Evolutionary conservation across 2,797 vertebrate species (phyloP).

Genomic region (Sebastes steindachneri): DNA sequence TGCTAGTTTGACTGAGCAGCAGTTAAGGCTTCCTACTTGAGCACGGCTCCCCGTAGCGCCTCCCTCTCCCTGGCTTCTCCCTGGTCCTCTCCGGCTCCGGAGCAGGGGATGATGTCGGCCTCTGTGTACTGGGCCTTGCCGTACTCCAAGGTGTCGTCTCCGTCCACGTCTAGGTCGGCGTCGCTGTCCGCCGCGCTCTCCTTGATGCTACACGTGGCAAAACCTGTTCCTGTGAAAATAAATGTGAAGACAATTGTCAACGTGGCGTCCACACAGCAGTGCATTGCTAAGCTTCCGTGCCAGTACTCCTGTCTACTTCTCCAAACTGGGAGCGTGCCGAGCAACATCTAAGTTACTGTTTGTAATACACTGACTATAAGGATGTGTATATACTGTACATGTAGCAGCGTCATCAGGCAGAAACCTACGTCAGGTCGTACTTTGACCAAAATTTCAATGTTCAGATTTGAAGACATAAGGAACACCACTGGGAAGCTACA

Average conservation of each 20-base stretch:
- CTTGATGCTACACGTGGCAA: conserved; percentile 96
- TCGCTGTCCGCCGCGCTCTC: conserved; percentile 95
- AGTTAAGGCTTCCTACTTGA: conserved; percentile 86
- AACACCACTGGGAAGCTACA: too few relatives aligned
- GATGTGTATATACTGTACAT: too few relatives aligned
- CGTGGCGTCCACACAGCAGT: too few relatives aligned
- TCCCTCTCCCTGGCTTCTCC: conserved; percentile 98
- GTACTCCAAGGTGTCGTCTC: conserved; percentile 98
- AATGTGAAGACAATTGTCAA: not conserved
- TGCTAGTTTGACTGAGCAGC: not conserved
- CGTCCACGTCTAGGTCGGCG: conserved; percentile 97
- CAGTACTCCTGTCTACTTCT: too few relatives aligned
- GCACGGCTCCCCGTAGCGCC: conserved; percentile 96
- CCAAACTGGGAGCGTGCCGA: too few relatives aligned
- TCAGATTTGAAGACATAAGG: too few relatives aligned
- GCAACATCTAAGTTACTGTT: too few relatives aligned
- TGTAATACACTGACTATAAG: too few relatives aligned
- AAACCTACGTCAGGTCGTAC: too few relatives aligned
- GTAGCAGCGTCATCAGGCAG: too few relatives aligned
- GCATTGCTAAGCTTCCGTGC: too few relatives aligned
- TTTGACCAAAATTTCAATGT: too few relatives aligned
- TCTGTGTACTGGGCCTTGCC: conserved; percentile 99
- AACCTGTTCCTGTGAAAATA: conserved; percentile 89
- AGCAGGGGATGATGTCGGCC: conserved; percentile 98
- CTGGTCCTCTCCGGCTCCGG: conserved; percentile 97